These are phyloP conservation scores for Campylorhamphus procurvoides DNA, from an alignment of 2,113 vertebrate genomes.

Conservation along the genomic window DNA sequence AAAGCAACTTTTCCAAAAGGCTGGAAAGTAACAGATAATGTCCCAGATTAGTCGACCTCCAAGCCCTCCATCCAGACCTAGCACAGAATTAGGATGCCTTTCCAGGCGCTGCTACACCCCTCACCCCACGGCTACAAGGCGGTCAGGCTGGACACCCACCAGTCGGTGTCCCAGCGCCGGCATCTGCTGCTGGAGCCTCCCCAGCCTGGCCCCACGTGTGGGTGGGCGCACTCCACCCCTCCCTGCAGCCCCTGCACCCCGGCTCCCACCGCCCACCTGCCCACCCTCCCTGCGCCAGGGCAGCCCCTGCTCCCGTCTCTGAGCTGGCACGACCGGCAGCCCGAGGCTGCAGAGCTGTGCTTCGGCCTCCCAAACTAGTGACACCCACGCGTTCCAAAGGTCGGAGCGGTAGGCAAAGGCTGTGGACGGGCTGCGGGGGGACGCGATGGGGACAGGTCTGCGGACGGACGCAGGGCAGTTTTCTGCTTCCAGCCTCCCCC, in stretches of 20 bases:
- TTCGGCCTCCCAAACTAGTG: accelerated
- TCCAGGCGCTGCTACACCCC: accelerated
- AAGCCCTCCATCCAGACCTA: not conserved
- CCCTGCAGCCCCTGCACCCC: too few species aligned
- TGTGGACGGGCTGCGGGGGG: not conserved
- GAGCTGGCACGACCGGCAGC: accelerated
- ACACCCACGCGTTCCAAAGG: not conserved
- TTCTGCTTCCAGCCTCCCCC: not conserved
- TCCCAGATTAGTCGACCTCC: too few species aligned
- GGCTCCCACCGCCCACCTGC: too few species aligned
- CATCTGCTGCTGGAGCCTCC: not conserved
- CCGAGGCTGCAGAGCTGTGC: accelerated
- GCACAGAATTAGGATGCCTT: too few species aligned
- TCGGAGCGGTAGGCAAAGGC: not conserved
- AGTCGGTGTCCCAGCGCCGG: too few species aligned
- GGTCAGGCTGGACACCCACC: not conserved
- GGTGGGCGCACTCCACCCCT: too few species aligned
- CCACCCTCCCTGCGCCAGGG: not conserved
- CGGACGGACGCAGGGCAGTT: too few species aligned
- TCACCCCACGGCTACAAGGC: accelerated
- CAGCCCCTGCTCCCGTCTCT: not conserved
- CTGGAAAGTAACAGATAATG: not conserved
- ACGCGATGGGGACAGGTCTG: too few species aligned
- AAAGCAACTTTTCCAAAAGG: not conserved
- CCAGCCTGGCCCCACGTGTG: too few species aligned